Base-by-base conservation (phyloP, 2,113 vertebrate species). In the Alexandromys fortis region DNA sequence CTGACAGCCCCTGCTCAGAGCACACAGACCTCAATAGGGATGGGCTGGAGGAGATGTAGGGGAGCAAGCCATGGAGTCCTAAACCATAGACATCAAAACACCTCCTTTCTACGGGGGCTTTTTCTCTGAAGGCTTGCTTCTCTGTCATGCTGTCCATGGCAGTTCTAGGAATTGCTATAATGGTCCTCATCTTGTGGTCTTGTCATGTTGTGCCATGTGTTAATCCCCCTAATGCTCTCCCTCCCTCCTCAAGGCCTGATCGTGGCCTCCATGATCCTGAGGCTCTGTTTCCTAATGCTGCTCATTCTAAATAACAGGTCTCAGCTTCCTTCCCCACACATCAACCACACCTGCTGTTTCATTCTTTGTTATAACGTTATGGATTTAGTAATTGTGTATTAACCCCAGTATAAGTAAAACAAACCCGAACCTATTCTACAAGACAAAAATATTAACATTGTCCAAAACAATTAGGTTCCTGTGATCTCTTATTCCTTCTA, bases 391-490 rank as follows among this genome's bases (percentile, higher is more conserved):
- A 65, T 65, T 95, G 45, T 77, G 2, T 30, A 21, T 61, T 33
- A 92, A 92, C 14, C 68, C 11, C 67, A 73, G 11, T 90, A 38
- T n/a, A 45, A 79, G 28, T 76, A 83, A 82, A 95, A 65, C 24
- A 75, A 26, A 76, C n/a, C 0, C 82, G 52, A 89, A 90, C 82
- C 55, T 38, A 73, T 67, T 81, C 82, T 90, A 79, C 26, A 90
- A 89, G 70, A 55, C 47, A 81, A 67, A 45, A 38, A 28, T 17
- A 47, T 47, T 49, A 78, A 83, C 73, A 91, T 19, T 94, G 38
- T 38, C 89, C 92, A 82, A 88, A 73, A 55, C 45, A 78, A 89
- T 42, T 28, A 96, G 22, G 24, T 72, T 76, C 35, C 68, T 91
- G 16, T 72, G 16, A 70, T 33, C 4, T 22, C 7, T 49, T 21